Evolutionary conservation across 2,113 vertebrate species (phyloP), one percentile per base, ranked within the genome.

Genomic region (Argyrosomus japonicus): DNA sequence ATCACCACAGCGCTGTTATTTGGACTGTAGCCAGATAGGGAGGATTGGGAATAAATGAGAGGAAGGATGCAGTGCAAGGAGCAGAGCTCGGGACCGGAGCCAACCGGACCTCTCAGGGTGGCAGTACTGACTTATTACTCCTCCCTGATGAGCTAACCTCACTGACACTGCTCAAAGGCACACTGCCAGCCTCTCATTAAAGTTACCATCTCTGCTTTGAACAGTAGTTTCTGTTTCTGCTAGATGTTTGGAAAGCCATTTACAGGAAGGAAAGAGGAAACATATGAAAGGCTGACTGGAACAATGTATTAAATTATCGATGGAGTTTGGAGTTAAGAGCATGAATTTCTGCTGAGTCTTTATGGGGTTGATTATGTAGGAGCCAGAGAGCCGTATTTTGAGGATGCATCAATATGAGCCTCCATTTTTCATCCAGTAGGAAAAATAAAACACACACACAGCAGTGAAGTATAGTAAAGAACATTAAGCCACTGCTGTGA

Each of bases 1-100:
- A 69, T 73, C 25, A 69, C 45, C 78, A 78, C 71, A 18, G 65
- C n/a, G 0, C 70, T 80, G 82, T 51, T 75, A 51, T 81, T 67
- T 92, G 84, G 89, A 81, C 13, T 63, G 8, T 5, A 8, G 72
- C 84, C 88, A 90, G 76, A 83, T 12, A 43, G 63, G 67, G 69
- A 64, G 48, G 70, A 60, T 89, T 82, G 72, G 70, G 72, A 79
- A 86, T 84, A 86, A 91, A 88, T 87, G 82, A 91, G 75, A 77
- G 50, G 82, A 81, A 71, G 62, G 86, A 79, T 73, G 50, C 58
- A 85, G 77, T 36, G 75, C 50, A 64, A 79, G 65, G 78, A 81
- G 76, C 78, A 61, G 81, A 73, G 57, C 3, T 50, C 2, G 45
- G 86, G 86, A 80, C 43, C 69, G 23, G 45, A 86, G 90, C 90